phyloP scores from a whole-genome alignment of 2,113 vertebrate species.

The Thunnus thynnus region DNA sequence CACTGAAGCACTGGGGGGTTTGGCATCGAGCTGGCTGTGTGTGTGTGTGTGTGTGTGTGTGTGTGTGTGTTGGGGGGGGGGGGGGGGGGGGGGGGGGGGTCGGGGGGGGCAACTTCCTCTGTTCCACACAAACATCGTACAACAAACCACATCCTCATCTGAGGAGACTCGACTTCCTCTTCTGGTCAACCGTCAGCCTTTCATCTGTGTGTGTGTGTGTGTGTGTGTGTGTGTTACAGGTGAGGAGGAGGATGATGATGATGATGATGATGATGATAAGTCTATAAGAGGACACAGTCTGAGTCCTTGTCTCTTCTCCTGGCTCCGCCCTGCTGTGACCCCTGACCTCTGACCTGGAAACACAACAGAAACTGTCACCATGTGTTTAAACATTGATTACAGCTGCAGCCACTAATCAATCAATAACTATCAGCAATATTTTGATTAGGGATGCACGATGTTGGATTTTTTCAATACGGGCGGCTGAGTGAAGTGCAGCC shows the following conservation, averaged over 20 bases:
- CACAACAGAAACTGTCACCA: conserved; percentile 9
- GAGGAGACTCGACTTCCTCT: too few species aligned
- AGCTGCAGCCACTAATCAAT: too few species aligned
- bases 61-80: neutral
- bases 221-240: neutral
- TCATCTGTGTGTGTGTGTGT: neutral
- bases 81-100: too few species aligned
- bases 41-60: conserved; percentile 28
- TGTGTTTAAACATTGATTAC: neutral
- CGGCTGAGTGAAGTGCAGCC: too few species aligned
- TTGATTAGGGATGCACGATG: too few species aligned
- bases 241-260: neutral
- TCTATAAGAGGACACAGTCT: conserved; percentile 87
- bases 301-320: conserved; percentile 86
- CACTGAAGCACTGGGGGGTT: conserved; percentile 41
- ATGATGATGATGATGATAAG: conserved; percentile 24
- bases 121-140: too few species aligned
- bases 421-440: too few species aligned
- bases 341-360: conserved; percentile 85
- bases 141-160: too few species aligned
- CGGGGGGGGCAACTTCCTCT: too few species aligned
- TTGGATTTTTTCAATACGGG: too few species aligned
- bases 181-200: too few species aligned
- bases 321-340: conserved; percentile 68
- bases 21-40: conserved; percentile 55